A percentile compares a stretch with the other conserved stretches of the same genome.
These are phyloP conservation scores for Chelon auratus DNA, from an alignment of 2,797 vertebrate genomes.

Conservation along the genomic window DNA sequence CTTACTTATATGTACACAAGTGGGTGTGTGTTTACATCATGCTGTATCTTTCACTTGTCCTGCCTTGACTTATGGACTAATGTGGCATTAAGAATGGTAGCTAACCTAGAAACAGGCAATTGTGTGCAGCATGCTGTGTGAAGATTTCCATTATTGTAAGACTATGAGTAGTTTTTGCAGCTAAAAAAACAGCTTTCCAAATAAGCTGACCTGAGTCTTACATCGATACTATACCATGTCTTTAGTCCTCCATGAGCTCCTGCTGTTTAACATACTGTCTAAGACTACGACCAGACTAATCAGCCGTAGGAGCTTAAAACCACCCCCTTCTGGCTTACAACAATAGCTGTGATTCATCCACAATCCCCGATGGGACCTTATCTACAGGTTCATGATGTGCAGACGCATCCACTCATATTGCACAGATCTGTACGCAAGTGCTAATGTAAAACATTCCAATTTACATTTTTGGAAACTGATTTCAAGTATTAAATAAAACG, in stretches of 20 bases:
- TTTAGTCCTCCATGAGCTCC: conserved; percentile 12
- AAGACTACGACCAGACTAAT: conserved; percentile 22
- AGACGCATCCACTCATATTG: conserved; percentile 16
- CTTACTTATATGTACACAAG: conserved; percentile 13
- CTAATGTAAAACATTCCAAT: conserved; percentile 22
- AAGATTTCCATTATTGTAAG: conserved; percentile 33
- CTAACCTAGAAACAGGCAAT: conserved; percentile 58
- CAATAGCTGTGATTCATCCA: conserved; percentile 48
- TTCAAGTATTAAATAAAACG: no score
- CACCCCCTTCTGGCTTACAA: conserved; percentile 28
- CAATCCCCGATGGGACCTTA: conserved; percentile 30
- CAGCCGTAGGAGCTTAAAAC: conserved; percentile 43
- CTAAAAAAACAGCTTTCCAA: conserved; percentile 3
- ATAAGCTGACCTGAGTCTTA: conserved; percentile 17
- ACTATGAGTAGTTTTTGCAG: background rate
- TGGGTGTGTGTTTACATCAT: conserved; percentile 8
- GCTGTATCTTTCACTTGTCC: conserved; percentile 20
- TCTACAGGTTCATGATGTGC: conserved; percentile 33
- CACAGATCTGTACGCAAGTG: background rate
- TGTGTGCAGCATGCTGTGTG: conserved; percentile 4
- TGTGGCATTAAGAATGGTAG: conserved; percentile 33
- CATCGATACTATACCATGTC: conserved; percentile 16
- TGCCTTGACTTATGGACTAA: conserved; percentile 46
- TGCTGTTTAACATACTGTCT: conserved; percentile 21
- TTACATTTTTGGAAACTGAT: conserved; percentile 26